A percentile compares a stretch with the other conserved stretches of the same genome.
phyloP scores from a whole-genome alignment of 2,888 invertebrate species.

The Philopedon plagiatum region DNA sequence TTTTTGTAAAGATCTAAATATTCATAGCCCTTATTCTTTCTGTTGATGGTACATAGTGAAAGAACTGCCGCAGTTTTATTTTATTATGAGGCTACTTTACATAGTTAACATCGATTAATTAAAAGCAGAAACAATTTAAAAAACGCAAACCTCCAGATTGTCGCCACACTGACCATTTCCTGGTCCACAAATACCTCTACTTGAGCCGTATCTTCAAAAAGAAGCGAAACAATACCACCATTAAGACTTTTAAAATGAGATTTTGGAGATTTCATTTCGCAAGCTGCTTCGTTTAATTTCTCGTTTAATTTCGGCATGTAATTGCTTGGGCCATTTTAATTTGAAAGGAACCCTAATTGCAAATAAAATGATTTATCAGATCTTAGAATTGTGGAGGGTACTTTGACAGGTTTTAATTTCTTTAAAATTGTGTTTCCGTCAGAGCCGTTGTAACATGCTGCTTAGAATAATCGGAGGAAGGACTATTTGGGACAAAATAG shows the following conservation, averaged over 20 bases:
- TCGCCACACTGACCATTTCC: not conserved
- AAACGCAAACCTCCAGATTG: not conserved
- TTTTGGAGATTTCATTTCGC: slow-evolving; percentile 42
- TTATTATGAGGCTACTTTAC: too few species aligned
- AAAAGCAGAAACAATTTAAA: not conserved
- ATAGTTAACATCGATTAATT: not conserved
- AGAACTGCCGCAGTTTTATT: too few species aligned
- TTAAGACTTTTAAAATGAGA: slow-evolving; percentile 43
- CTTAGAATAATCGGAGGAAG: too few species aligned
- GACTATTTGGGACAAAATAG: too few species aligned
- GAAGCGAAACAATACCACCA: slow-evolving; percentile 38
- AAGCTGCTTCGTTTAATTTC: slow-evolving; percentile 42
- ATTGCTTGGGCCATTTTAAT: slow-evolving; percentile 39
- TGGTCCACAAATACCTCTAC: slow-evolving; percentile 3
- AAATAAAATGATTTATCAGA: slow-evolving; percentile 40
- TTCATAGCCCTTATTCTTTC: too few species aligned
- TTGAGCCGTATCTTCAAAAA: slow-evolving; percentile 1
- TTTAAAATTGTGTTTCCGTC: not conserved
- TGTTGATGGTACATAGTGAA: too few species aligned
- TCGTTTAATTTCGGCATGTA: slow-evolving; percentile 44
- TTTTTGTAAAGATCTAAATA: too few species aligned
- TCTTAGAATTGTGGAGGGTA: slow-evolving; percentile 11
- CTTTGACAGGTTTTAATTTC: slow-evolving; percentile 4
- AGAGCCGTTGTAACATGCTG: too few species aligned
- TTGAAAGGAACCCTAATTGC: slow-evolving; percentile 41